Evolutionary conservation across 2,888 invertebrate genomes (phyloP).

Genomic region (Carterocephalus palaemon): DNA sequence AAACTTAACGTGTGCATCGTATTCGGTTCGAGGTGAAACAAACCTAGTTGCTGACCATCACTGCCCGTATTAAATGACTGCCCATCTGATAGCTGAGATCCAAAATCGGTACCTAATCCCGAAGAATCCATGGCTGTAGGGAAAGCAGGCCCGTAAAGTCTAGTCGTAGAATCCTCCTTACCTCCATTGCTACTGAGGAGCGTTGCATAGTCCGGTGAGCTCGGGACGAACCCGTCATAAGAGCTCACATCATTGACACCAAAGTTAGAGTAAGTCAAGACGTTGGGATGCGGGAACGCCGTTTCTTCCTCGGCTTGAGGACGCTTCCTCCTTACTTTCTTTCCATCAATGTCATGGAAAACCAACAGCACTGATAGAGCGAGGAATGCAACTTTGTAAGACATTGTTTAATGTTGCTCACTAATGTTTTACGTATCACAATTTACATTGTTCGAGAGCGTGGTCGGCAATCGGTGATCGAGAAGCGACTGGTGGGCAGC

Average conservation of each 20-base stretch:
- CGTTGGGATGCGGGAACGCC: constrained; percentile 60
- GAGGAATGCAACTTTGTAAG: constrained; percentile 48
- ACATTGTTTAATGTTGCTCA: constrained; percentile 58
- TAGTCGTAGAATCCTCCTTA: constrained; percentile 55
- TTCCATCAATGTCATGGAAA: constrained; percentile 44
- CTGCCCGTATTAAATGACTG: constrained; percentile 41
- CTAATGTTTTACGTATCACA: constrained; percentile 43
- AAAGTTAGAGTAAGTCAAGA: constrained; percentile 68
- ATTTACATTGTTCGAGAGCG: constrained; percentile 64
- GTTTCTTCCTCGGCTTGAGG: constrained; percentile 49
- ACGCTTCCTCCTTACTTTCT: constrained; percentile 55
- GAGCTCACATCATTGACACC: constrained; percentile 69
- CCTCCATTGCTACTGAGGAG: constrained; percentile 42
- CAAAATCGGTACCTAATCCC: constrained; percentile 48
- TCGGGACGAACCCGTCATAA: constrained; percentile 66
- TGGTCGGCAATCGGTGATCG: constrained; percentile 54
- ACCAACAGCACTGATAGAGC: constrained; percentile 47
- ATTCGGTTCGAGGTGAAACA: constrained; percentile 50
- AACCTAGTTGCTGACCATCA: constrained; percentile 47
- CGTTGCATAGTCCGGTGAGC: constrained; percentile 62
- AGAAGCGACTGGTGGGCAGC: constrained; percentile 52
- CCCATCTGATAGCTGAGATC: constrained; percentile 42
- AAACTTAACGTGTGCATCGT: constrained; percentile 48
- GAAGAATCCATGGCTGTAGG: constrained; percentile 58
- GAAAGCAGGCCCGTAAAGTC: constrained; percentile 64